Percentiles rank a stretch among this genome's conserved stretches.
phyloP scores from a whole-genome alignment of 2,888 invertebrate species.

The Magallana nippona region DNA sequence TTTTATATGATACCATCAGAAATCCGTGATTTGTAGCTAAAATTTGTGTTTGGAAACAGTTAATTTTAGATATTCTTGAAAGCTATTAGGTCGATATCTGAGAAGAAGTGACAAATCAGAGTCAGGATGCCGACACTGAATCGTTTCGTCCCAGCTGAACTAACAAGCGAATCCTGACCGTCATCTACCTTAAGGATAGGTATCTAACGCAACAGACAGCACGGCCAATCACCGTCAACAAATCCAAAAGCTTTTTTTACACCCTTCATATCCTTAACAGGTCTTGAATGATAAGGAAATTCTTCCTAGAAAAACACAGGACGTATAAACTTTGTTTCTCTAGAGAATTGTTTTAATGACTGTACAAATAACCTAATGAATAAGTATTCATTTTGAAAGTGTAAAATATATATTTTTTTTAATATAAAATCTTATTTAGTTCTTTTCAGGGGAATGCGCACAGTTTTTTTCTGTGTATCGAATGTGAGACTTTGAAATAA shows the following conservation, averaged over 20 bases:
- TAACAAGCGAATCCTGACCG: background rate
- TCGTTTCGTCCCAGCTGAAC: background rate
- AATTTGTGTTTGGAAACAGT: constrained; percentile 9
- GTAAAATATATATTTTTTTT: no score
- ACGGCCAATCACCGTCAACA: background rate
- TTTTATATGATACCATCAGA: background rate
- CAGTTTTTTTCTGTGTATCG: no score
- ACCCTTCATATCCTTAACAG: background rate
- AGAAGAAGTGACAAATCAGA: background rate
- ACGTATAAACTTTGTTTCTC: no score
- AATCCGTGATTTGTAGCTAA: constrained; percentile 17
- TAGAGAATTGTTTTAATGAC: no score
- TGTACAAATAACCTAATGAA: no score
- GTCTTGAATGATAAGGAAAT: background rate
- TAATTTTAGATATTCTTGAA: constrained; percentile 27
- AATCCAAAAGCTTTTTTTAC: background rate
- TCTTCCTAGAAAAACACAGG: no score
- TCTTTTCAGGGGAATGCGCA: no score
- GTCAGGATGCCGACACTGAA: background rate
- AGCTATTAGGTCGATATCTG: background rate
- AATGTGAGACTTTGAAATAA: no score
- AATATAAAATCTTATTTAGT: no score
- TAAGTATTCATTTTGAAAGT: no score
- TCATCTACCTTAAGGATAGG: background rate
- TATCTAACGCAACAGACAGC: background rate